Conservation (phyloP, 2,113 vertebrate genomes). For the Epinephelus lanceolatus region DNA sequence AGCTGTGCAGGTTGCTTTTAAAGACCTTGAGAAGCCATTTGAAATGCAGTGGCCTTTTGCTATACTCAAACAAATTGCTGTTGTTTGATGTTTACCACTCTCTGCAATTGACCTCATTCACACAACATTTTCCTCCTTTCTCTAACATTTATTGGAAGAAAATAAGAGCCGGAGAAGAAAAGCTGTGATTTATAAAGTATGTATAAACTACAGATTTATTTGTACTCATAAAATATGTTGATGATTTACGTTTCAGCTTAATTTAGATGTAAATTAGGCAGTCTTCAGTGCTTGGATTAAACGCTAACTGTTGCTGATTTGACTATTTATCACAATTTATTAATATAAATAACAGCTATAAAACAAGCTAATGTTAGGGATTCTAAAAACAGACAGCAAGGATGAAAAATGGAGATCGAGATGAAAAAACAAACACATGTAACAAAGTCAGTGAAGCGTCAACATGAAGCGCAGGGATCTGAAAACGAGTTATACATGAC, state of each 20-base stretch:
- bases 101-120: background rate
- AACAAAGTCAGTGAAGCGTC: background rate
- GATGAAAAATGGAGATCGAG: background rate
- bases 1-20: background rate
- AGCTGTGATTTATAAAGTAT: conserved; percentile 4
- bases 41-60: background rate
- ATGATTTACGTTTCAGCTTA: background rate
- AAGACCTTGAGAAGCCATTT: conserved; percentile 18
- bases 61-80: background rate
- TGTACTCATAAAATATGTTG: background rate
- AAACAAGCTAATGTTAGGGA: background rate
- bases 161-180: background rate
- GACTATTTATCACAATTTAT: conserved; percentile 3
- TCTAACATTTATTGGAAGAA: background rate
- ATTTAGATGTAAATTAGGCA: conserved; percentile 17
- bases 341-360: background rate
- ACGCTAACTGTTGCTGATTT: conserved; percentile 1
- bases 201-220: conserved; percentile 14
- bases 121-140: background rate
- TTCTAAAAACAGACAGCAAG: conserved; percentile 1
- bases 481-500: conserved; percentile 31
- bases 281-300: background rate
- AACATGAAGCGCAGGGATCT: background rate
- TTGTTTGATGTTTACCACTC: background rate
- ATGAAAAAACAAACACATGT: background rate